Base-by-base conservation (phyloP, 1,140 invertebrate genomes). In the Euwallacea similis region DNA sequence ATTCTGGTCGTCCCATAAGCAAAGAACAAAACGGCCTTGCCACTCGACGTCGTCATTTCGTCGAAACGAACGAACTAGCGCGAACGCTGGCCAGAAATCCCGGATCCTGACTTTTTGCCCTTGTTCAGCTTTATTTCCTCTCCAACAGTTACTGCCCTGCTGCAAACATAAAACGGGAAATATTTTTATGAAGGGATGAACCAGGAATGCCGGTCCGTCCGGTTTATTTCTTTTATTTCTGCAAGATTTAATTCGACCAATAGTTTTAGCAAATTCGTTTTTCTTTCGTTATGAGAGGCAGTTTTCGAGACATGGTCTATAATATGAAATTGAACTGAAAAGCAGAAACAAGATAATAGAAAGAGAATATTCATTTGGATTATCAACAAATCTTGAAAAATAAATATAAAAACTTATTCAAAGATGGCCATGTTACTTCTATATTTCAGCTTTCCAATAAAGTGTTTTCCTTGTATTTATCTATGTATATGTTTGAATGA, bases 11-110 rank as follows among this genome's bases (percentile, higher is more conserved):
- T 68, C 13, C 66, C 66, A 68, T 61, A 68, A 68, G 56, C 56
- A 68, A 59, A 43, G 61, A 63, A 70, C 68, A 47, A 70, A 70
- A 70, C 68, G 65, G 53, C 58, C 68, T 58, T 64, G 68, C 42
- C 41, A 70, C 44, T 68, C 13, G 7, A 33, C 21, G 21, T 21
- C 11, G 67, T 58, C 46, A 69, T 69, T 68, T 69, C 67, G 44
- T n/a, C n/a, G 53, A 55, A 59, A 13, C n/a, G 66, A 42, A 33
- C 42, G 44, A 69, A 69, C 61, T 69, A 50, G 67, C 58, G 46
- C 65, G 53, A 58, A 58, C 58, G 41, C 7, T n/a, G 55, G 58
- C 60, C 58, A n/a, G 47, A 70, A 64, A 70, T 69, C 68, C 68
- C 60, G 47, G 55, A 42, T 9, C 60, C 58, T 44, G 68, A 70